phyloP scores from a whole-genome alignment of 2,797 vertebrate species.

The Numenius phaeopus region DNA sequence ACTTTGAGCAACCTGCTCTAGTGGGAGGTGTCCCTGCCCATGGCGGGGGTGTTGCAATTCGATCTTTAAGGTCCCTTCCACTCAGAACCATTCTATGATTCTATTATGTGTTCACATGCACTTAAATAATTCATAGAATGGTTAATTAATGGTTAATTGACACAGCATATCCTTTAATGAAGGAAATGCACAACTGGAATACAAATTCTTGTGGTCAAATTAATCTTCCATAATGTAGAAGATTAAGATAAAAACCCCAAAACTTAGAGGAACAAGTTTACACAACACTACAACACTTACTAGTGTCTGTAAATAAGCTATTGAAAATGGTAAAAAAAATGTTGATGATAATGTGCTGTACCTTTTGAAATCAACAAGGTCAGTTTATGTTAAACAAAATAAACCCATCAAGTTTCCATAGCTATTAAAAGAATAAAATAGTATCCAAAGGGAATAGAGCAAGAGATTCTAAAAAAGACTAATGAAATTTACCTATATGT shows the following conservation, averaged over 20 bases:
- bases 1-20: too few species aligned
- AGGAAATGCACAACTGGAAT: not conserved
- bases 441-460: not conserved
- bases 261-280: not conserved
- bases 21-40: too few species aligned
- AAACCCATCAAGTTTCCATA: rapidly evolving
- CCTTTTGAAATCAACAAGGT: not conserved
- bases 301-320: not conserved
- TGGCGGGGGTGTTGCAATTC: too few species aligned
- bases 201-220: not conserved
- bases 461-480: not conserved
- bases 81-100: too few species aligned
- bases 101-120: rapidly evolving
- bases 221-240: not conserved
- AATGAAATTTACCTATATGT: not conserved
- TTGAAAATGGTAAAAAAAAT: not conserved
- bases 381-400: not conserved
- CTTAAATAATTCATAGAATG: not conserved
- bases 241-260: not conserved
- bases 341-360: not conserved
- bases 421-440: not conserved
- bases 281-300: not conserved
- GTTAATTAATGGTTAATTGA: too few species aligned
- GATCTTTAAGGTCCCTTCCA: too few species aligned
- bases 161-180: not conserved